Conservation (phyloP, 1,140 invertebrate species). For the Steinernema khuongi region DNA sequence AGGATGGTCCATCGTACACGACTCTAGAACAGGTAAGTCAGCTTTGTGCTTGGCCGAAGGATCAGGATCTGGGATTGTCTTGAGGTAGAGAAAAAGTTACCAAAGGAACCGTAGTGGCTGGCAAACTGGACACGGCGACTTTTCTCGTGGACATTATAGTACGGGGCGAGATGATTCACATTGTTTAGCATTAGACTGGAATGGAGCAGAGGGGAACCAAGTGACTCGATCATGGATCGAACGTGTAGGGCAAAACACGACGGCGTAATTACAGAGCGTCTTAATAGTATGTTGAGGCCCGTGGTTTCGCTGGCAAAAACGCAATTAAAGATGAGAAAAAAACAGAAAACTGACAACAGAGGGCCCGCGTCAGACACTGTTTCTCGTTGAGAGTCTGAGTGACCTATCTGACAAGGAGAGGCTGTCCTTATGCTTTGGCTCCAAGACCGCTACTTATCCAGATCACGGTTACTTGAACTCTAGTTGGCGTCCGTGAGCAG, state of each 20-base stretch:
- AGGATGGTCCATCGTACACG: constrained; percentile 1
- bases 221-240: background rate
- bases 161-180: background rate
- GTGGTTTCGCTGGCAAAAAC: background rate
- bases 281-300: background rate
- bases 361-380: no score
- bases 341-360: background rate
- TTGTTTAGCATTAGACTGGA: background rate
- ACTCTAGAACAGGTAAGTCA: constrained; percentile 10
- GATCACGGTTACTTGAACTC: no score
- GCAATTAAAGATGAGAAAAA: constrained; percentile 7
- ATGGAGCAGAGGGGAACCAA: background rate
- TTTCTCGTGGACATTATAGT: background rate
- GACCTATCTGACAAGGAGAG: no score
- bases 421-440: no score
- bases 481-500: no score
- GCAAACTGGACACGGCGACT: background rate
- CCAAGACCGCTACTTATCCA: no score
- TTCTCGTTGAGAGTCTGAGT: no score
- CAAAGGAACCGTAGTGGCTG: background rate
- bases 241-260: background rate
- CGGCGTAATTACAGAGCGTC: background rate
- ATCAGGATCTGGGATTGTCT: background rate
- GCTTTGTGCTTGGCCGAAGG: background rate
- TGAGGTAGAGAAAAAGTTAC: background rate